Evolutionary conservation across 2,113 vertebrate genomes (phyloP), one percentile per base, ranked within the genome.

Genomic region (Ceyx cyanopectus): DNA sequence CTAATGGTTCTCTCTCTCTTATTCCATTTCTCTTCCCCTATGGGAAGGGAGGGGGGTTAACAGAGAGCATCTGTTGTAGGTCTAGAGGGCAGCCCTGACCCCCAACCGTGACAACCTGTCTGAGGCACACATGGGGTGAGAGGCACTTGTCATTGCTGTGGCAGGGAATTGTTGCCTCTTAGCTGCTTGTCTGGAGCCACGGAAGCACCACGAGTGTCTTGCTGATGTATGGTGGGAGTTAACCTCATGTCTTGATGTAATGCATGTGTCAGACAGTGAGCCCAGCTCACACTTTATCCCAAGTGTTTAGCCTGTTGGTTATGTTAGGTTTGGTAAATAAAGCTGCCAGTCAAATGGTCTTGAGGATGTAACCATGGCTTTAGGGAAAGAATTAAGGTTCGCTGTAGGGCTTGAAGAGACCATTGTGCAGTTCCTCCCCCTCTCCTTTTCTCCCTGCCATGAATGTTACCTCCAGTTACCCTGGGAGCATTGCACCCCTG

Each of bases 71-170:
- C 12, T 50, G 21, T 50, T 50, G 48, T 50, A 23, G 48, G 48
- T 50, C 48, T 50, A 50, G 48, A 21, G 21, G 21, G 48, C 11
- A 23, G 48, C 48, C 48, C 48, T 50, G 48, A 50, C 48, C 48
- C 48, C 21, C 22, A 23, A 50, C 22, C 21, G 21, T 50, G 48
- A 50, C 48, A 50, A 23, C 48, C 48, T 51, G 50, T 26, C 40
- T 29, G 2, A 29, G 66, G 46, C 2, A 1, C 65, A 5, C 0
- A 0, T 12, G 41, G 46, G 26, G n/a, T 51, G 34, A 54, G 75
- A 34, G 40, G 43, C 20, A 6, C 3, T 58, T 22, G 53, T 17
- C 34, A 5, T 6, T 3, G 0, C 62, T 6, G 57, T 0, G 0
- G 20, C 9, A 14, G 62, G 81, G 53, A 62, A 40, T 30, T 63